Percentiles rank a stretch among this genome's conserved stretches.
phyloP scores from a whole-genome alignment of 2,797 vertebrate species.

The Limnodromus scolopaceus region DNA sequence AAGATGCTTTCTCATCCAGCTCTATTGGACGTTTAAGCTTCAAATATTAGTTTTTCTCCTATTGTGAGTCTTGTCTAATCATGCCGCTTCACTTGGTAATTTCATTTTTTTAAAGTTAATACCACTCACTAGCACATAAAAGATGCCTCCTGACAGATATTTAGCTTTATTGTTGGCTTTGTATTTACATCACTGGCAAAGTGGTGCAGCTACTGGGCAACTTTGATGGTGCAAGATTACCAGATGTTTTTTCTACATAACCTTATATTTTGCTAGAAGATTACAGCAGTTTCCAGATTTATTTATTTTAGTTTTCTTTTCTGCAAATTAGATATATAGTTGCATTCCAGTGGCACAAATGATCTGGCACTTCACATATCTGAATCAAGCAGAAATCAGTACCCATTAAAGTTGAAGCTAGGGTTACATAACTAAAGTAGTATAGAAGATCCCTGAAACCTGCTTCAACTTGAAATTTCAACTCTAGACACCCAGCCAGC shows the following conservation, averaged over 20 bases:
- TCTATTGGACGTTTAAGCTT: not conserved
- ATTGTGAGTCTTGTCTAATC: not conserved
- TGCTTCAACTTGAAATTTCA: slow-evolving; percentile 1
- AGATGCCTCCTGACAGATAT: not conserved
- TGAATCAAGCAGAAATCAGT: not conserved
- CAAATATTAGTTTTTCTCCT: not conserved
- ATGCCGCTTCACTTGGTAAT: not conserved
- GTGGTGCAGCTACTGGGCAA: not conserved
- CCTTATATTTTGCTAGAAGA: not conserved
- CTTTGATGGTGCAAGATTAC: not conserved
- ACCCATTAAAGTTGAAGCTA: not conserved
- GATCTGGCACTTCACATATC: not conserved
- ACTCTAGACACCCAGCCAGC: not conserved
- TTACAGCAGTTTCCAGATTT: not conserved
- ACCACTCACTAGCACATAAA: not conserved
- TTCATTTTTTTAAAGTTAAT: not conserved
- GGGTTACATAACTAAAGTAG: not conserved
- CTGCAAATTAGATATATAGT: not conserved
- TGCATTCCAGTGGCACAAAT: not conserved
- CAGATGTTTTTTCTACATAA: not conserved
- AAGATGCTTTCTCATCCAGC: not conserved
- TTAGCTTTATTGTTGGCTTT: not conserved
- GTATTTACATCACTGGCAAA: not conserved
- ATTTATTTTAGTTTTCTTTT: not conserved
- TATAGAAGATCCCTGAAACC: not conserved